Evolutionary conservation across 2,113 vertebrate genomes (phyloP).

Genomic region (Chionis minor): DNA sequence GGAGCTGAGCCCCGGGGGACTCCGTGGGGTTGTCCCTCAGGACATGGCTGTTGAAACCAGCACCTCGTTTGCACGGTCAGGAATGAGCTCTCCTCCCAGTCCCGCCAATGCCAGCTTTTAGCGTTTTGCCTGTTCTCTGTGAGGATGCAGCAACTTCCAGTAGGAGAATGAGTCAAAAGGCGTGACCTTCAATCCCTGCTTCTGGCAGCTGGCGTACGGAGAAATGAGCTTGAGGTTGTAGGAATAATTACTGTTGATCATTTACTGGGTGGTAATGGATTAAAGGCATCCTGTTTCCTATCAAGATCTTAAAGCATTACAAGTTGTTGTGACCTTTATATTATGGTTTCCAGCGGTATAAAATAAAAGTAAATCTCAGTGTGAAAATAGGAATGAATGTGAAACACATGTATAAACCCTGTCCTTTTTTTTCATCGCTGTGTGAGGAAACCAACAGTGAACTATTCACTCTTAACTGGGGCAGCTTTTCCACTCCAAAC

Average conservation of each 20-base stretch:
- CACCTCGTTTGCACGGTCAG: too few relatives aligned
- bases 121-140: rapidly evolving
- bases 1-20: background rate
- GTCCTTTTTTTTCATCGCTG: background rate
- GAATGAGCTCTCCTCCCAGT: rapidly evolving
- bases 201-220: background rate
- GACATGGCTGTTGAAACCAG: background rate
- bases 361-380: constrained; percentile 15
- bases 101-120: rapidly evolving
- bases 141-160: background rate
- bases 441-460: background rate
- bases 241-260: background rate
- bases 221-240: background rate
- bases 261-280: background rate
- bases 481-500: background rate
- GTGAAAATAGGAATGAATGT: constrained; percentile 7
- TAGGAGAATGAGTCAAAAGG: background rate
- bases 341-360: background rate
- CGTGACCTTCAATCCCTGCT: background rate
- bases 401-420: background rate
- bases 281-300: constrained; percentile 11
- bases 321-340: constrained; percentile 33
- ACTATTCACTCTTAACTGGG: background rate
- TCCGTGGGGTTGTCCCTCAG: background rate
- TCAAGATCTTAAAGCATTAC: constrained; percentile 2